Evolutionary conservation across 2,113 vertebrate species (phyloP).

Genomic region (Campylomormyrus tamandua): DNA sequence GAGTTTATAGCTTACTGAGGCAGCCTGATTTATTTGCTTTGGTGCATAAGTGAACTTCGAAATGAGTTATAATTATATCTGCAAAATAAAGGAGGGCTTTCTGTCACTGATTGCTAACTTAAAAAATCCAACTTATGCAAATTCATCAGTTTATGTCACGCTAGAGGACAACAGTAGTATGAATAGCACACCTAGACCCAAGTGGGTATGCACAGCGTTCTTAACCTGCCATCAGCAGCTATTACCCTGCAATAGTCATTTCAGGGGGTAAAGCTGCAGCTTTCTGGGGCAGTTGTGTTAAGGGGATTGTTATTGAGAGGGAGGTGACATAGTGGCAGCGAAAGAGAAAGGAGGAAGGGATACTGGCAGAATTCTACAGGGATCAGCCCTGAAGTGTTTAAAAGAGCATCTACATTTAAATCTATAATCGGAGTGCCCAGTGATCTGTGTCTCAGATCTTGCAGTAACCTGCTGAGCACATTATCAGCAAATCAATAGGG

Average conservation of each 20-base stretch:
- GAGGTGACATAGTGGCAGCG: not conserved
- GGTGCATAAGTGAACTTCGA: not conserved
- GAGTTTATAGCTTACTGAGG: not conserved
- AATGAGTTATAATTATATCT: not conserved
- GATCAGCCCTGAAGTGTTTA: not conserved
- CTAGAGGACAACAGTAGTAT: constrained; percentile 36
- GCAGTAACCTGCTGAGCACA: not conserved
- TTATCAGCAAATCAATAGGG: constrained; percentile 3
- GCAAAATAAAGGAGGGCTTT: not conserved
- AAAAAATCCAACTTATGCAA: not conserved
- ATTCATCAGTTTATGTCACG: constrained; percentile 29
- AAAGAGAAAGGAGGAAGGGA: not conserved
- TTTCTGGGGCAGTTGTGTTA: not conserved
- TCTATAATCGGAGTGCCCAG: constrained; percentile 1
- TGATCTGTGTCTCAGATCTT: constrained; percentile 9
- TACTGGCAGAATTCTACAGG: not conserved
- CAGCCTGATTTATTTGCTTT: not conserved
- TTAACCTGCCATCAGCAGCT: not conserved
- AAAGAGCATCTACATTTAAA: not conserved
- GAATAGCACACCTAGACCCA: constrained; percentile 42
- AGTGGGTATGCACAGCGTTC: constrained; percentile 31
- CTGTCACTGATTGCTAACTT: not conserved
- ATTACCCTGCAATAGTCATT: not conserved
- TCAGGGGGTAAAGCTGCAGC: not conserved
- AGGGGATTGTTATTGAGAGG: not conserved